Conservation (phyloP, 2,113 vertebrate genomes). For the Tyrannus savana region DNA sequence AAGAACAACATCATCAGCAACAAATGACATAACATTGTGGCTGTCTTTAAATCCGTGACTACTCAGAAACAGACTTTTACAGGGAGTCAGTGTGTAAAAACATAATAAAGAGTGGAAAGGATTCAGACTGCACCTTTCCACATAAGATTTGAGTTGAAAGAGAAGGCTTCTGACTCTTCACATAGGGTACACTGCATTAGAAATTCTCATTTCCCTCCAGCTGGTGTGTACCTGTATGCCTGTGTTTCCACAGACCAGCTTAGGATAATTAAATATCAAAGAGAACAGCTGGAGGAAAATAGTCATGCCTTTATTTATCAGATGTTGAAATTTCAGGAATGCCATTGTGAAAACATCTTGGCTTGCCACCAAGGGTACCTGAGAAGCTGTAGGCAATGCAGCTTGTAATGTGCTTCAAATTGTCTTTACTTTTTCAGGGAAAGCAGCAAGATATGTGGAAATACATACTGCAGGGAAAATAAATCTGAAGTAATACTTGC, state of each 20-base stretch:
- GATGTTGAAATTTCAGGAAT: neutral
- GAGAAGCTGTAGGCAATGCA: neutral
- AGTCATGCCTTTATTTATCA: neutral
- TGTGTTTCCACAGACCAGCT: neutral
- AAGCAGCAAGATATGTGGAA: neutral
- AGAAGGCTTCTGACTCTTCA: neutral
- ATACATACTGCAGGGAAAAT: neutral
- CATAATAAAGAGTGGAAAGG: neutral
- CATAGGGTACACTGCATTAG: neutral
- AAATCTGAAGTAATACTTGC: neutral
- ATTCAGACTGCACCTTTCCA: neutral
- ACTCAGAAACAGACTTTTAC: neutral
- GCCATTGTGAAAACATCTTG: neutral
- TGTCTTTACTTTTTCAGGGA: neutral
- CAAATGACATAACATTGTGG: neutral
- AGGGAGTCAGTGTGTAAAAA: neutral
- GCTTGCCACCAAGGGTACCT: neutral
- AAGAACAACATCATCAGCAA: neutral
- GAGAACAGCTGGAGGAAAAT: neutral
- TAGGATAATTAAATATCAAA: neutral
- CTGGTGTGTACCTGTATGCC: accelerated
- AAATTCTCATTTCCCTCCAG: neutral
- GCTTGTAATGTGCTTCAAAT: neutral
- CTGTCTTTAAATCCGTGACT: neutral
- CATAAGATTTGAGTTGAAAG: neutral